phyloP scores from a whole-genome alignment of 2,797 vertebrate genomes.

The Sylvilagus floridanus region DNA sequence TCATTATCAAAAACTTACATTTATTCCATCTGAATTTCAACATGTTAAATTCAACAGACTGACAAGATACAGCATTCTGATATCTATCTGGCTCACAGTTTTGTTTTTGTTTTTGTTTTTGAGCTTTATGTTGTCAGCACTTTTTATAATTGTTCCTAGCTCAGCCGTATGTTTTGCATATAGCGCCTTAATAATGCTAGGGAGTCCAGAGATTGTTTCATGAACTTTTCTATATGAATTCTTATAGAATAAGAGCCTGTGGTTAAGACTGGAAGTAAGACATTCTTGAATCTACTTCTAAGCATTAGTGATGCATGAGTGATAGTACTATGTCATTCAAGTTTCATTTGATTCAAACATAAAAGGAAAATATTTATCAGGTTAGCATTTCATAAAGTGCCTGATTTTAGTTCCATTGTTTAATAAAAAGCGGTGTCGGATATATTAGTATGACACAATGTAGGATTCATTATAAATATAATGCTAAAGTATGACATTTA shows the following conservation, averaged over 20 bases:
- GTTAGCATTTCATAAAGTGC: background rate
- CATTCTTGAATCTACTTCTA: background rate
- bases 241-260: background rate
- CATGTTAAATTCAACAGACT: background rate
- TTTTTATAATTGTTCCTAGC: constrained; percentile 22
- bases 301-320: no score
- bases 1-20: background rate
- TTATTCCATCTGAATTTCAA: background rate
- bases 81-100: background rate
- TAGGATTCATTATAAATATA: background rate
- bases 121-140: background rate
- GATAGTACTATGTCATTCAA: background rate
- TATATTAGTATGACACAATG: no score
- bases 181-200: background rate
- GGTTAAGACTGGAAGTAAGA: background rate
- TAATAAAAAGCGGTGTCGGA: background rate
- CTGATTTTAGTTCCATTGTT: background rate
- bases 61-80: background rate
- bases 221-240: background rate
- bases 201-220: background rate
- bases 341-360: constrained; percentile 8
- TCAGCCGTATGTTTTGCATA: constrained; percentile 7
- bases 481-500: constrained; percentile 9
- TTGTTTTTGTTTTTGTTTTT: background rate
- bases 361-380: background rate